Base-by-base conservation (phyloP, 2,888 invertebrate genomes). In the Tinea semifulvella region DNA sequence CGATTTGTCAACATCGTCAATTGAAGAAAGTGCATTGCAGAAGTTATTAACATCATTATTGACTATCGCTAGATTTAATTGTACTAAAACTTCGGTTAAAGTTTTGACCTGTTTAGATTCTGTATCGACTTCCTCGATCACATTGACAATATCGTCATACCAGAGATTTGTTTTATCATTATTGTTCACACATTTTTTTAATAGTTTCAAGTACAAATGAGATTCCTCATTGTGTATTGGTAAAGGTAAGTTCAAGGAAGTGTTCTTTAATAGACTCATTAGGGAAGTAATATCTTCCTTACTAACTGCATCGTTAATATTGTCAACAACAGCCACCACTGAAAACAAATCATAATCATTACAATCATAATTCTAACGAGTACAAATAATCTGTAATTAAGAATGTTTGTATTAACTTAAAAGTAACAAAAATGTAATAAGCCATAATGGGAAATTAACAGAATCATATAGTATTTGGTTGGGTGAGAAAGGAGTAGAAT, bases 221-320 rank as follows among this genome's bases (percentile, higher is more conserved):
- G 71, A 69, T 56, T 86, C 83, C 14, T 77, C 75, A 48, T 73
- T 74, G 36, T 71, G 75, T 28, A 79, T 58, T 3, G 69, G 58
- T 28, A 64, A 62, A 3, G 70, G 52, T 11, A 83, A 55, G 53
- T 82, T 82, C 1, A 84, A 58, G 47, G 71, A 67, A 10, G 82
- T 65, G 53, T 72, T 76, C 52, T 76, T 76, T 36, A 87, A 62
- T 14, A 81, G 62, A 18, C 53, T 50, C 61, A 85, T 72, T 42
- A 88, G 68, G 8, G 62, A 63, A 5, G 65, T 62, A 7, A 74
- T 65, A 57, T 85, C 80, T 51, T 85, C 84, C 31, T 75, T 69
- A 48, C 72, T 61, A 13, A 89, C 84, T 16, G 86, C 84, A 46
- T 75, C 72, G 57, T 88, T 88, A 43, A 90, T 82, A 45, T 66